Conservation (phyloP, 2,113 vertebrate species). For the Strix aluco region DNA sequence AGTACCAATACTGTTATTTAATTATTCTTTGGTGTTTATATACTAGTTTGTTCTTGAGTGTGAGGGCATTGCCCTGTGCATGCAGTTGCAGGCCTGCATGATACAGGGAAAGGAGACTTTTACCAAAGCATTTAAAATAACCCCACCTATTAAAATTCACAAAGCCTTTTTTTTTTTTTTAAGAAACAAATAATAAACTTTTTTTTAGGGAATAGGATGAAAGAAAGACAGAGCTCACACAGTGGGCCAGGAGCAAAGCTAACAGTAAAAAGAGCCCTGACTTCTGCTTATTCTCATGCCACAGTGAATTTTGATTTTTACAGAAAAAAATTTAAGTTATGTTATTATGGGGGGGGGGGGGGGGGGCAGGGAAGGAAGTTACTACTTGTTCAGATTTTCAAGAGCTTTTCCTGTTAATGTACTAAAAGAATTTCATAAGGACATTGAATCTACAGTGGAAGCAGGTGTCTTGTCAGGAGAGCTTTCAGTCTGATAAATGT, state of each 20-base stretch:
- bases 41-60: not conserved
- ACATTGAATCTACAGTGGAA: not conserved
- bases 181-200: not conserved
- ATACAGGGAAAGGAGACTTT: not conserved
- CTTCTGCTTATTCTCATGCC: not conserved
- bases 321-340: not conserved
- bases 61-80: not conserved
- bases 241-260: not conserved
- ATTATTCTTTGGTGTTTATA: not conserved
- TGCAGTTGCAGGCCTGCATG: not conserved
- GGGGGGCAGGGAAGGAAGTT: not conserved
- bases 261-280: not conserved
- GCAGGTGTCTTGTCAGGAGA: not conserved
- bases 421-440: not conserved
- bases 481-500: not conserved
- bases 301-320: not conserved
- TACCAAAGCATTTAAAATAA: not conserved
- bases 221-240: not conserved
- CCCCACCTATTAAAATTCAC: not conserved
- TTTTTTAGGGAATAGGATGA: not conserved
- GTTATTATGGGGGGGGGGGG: not conserved
- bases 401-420: not conserved
- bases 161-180: not conserved
- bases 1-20: not conserved
- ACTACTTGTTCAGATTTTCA: not conserved